Percentiles rank a stretch among this genome's conserved stretches.
Conservation (phyloP, 2,797 vertebrate genomes). For the Cossypha polioptera region DNA sequence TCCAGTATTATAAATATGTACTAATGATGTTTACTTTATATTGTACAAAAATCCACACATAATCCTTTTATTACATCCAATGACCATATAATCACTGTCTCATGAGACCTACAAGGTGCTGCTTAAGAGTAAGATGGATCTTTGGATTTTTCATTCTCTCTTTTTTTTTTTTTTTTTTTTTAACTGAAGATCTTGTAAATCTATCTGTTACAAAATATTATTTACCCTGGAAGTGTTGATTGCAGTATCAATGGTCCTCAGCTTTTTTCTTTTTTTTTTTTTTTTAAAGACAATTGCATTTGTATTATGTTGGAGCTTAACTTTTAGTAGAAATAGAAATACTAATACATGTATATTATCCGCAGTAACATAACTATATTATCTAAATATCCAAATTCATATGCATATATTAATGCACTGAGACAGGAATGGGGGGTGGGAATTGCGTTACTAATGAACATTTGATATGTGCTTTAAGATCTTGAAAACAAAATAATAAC, state of each 20-base stretch:
- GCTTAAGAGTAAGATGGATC: fast-evolving
- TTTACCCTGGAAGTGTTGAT: neutral
- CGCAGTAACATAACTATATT: neutral
- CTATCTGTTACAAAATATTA: neutral
- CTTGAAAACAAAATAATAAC: neutral
- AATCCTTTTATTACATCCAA: neutral
- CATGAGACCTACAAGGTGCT: neutral
- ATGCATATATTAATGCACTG: neutral
- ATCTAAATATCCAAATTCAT: neutral
- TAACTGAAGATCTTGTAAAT: neutral
- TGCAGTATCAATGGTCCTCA: neutral
- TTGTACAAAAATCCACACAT: neutral
- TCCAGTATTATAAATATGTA: neutral
- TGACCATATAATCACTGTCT: neutral
- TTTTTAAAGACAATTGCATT: neutral
- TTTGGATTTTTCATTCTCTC: neutral
- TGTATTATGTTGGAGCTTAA: neutral
- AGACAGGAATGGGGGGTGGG: neutral
- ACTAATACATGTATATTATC: neutral
- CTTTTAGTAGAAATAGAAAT: neutral
- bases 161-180: neutral
- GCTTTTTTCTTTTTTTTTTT: neutral
- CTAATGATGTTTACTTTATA: neutral
- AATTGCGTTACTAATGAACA: neutral
- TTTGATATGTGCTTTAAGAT: neutral